These are phyloP conservation scores for Neogale vison DNA, from an alignment of 2,113 vertebrate genomes.

Conservation along the genomic window DNA sequence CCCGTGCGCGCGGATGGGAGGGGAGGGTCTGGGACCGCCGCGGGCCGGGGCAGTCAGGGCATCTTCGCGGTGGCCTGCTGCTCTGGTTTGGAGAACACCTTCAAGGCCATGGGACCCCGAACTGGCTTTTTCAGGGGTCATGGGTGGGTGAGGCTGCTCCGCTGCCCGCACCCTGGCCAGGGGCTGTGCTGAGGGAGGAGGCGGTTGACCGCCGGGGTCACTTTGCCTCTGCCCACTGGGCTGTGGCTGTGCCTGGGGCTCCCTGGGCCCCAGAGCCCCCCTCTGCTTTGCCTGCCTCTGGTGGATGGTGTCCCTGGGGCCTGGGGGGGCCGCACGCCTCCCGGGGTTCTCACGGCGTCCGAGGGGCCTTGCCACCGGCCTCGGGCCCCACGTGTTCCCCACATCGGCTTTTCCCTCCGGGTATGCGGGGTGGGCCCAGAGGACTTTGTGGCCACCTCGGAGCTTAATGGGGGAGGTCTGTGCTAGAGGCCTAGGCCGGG, in stretches of 20 bases:
- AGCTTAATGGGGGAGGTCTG: accelerated
- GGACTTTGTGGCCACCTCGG: background rate
- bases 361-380: background rate
- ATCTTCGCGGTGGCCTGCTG: accelerated
- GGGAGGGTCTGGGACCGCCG: accelerated
- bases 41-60: accelerated
- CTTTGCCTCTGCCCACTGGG: accelerated
- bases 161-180: background rate
- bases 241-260: background rate
- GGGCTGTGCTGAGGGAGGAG: background rate
- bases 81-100: background rate
- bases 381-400: accelerated
- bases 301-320: background rate
- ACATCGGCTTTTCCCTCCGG: accelerated
- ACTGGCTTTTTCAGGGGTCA: background rate
- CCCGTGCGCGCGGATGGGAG: accelerated
- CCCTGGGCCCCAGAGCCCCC: background rate
- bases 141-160: background rate
- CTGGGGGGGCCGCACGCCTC: background rate
- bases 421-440: accelerated
- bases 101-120: background rate
- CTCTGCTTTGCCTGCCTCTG: accelerated
- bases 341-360: accelerated
- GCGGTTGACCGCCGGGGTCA: accelerated
- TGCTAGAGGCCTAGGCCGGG: no score